phyloP scores from a whole-genome alignment of 2,888 invertebrate genomes.

The Drosophila antonietae region DNA sequence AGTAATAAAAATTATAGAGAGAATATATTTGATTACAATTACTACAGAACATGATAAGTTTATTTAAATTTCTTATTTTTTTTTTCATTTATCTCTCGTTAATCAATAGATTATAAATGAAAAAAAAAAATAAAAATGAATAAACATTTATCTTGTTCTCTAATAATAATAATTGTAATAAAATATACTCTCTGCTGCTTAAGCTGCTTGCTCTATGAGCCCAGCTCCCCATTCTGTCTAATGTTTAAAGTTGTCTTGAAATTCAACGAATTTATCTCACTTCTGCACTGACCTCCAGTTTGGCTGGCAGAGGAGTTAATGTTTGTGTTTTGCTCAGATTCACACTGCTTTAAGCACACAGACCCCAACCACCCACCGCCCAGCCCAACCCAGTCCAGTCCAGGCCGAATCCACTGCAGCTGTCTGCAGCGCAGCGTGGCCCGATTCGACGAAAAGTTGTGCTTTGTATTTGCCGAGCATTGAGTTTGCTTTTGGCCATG shows the following conservation, averaged over 20 bases:
- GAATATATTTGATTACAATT: too few species aligned
- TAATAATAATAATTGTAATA: not conserved
- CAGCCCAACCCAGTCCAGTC: not conserved
- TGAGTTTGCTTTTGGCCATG: conserved; percentile 63
- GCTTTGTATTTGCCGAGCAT: conserved; percentile 31
- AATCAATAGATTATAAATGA: too few species aligned
- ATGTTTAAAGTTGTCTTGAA: conserved; percentile 18
- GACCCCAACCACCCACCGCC: not conserved
- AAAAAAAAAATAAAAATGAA: too few species aligned
- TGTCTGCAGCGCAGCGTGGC: not conserved
- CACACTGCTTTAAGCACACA: conserved; percentile 9
- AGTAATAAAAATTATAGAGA: too few species aligned
- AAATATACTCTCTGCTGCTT: not conserved
- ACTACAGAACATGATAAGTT: too few species aligned
- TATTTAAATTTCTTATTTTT: too few species aligned
- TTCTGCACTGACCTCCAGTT: conserved; percentile 3
- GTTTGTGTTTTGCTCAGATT: conserved; percentile 27
- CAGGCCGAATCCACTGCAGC: not conserved
- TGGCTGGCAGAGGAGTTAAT: conserved; percentile 21
- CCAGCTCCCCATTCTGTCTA: too few species aligned
- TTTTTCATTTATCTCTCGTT: too few species aligned
- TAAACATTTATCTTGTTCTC: not conserved
- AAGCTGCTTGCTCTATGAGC: not conserved
- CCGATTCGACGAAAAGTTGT: conserved; percentile 32
- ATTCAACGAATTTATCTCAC: conserved; percentile 16